A percentile compares a stretch with the other conserved stretches of the same genome.
Evolutionary conservation across 1,140 invertebrate species (phyloP).

Genomic region (Drosophila oshimai): DNA sequence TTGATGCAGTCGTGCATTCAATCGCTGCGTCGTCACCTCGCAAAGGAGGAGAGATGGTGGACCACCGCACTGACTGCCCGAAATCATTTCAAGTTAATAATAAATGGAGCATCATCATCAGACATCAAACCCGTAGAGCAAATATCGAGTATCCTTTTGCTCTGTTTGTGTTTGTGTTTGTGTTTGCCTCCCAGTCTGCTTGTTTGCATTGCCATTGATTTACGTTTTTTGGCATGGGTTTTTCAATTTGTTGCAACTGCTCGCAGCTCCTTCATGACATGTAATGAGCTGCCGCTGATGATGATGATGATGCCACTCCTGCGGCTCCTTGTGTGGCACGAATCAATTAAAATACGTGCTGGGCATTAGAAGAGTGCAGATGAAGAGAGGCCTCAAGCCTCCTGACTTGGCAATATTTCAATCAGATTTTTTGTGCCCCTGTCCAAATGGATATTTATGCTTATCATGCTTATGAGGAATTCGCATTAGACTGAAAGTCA

Average conservation of each 20-base stretch:
- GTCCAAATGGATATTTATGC: constrained; percentile 56
- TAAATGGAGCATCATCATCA: constrained; percentile 81
- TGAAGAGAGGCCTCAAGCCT: not conserved
- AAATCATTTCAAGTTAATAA: constrained; percentile 82
- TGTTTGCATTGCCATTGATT: constrained; percentile 77
- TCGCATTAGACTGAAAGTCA: constrained; percentile 75
- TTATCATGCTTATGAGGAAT: constrained; percentile 74
- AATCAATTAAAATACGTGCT: constrained; percentile 80
- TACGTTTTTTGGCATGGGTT: constrained; percentile 40
- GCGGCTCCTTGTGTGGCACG: constrained; percentile 53
- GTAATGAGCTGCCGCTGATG: constrained; percentile 68
- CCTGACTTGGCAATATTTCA: constrained; percentile 66
- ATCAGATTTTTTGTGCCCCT: constrained; percentile 41
- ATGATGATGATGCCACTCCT: constrained; percentile 37
- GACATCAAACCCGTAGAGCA: constrained; percentile 76
- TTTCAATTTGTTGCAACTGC: constrained; percentile 47
- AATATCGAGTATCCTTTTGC: constrained; percentile 65
- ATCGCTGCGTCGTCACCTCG: constrained; percentile 81
- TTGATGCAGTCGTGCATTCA: constrained; percentile 82
- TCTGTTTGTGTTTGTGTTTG: constrained; percentile 23
- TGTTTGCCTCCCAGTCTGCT: constrained; percentile 21
- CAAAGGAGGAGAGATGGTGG: constrained; percentile 1
- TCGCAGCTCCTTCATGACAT: constrained; percentile 34
- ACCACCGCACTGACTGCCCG: constrained; percentile 66
- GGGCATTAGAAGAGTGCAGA: constrained; percentile 56